Conservation (phyloP, 2,888 invertebrate species). For the Mesodorylaimus sp. region DNA sequence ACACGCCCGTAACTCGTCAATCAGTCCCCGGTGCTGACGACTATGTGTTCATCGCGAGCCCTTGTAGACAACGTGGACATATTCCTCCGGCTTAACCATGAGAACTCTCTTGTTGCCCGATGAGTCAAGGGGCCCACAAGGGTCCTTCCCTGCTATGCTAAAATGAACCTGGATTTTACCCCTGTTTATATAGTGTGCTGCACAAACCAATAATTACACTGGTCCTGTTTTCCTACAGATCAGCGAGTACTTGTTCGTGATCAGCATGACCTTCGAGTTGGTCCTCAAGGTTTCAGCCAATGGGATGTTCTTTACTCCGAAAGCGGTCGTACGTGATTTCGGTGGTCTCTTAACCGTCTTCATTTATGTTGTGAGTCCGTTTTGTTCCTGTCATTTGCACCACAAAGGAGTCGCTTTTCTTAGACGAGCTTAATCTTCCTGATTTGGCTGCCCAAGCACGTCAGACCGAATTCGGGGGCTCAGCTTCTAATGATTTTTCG, state of each 20-base stretch:
- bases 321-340: slow-evolving; percentile 91
- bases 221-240: slow-evolving; percentile 37
- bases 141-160: too few species aligned
- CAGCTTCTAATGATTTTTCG: slow-evolving; percentile 88
- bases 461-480: slow-evolving; percentile 77
- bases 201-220: too few species aligned
- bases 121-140: too few species aligned
- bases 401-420: slow-evolving; percentile 15
- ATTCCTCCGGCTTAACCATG: too few species aligned
- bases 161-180: too few species aligned
- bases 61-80: too few species aligned
- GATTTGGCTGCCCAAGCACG: slow-evolving; percentile 78
- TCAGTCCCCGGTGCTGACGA: too few species aligned
- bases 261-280: slow-evolving; percentile 91
- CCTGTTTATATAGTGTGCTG: too few species aligned
- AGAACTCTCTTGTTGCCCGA: too few species aligned
- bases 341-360: slow-evolving; percentile 90
- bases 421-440: slow-evolving; percentile 84
- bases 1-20: too few species aligned
- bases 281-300: slow-evolving; percentile 86
- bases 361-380: slow-evolving; percentile 64
- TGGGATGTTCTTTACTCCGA: slow-evolving; percentile 94
- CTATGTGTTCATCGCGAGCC: too few species aligned
- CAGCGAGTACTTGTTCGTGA: slow-evolving; percentile 90
- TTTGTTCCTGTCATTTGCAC: not conserved